Percentiles rank a stretch among this genome's conserved stretches.
Conservation (phyloP, 2,888 invertebrate species). For the Lepeophtheirus nordmannii region DNA sequence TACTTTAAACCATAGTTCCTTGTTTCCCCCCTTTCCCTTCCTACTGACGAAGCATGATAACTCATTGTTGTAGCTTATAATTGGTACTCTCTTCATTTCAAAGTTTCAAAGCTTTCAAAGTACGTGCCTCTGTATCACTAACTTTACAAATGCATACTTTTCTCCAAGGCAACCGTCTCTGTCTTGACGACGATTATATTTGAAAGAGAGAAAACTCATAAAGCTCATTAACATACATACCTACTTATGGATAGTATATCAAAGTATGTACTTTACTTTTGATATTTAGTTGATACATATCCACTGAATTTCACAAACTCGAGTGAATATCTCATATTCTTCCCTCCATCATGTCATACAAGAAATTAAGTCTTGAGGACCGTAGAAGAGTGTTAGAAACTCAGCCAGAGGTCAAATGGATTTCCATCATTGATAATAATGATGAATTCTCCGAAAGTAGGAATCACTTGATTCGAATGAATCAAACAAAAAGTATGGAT, state of each 20-base stretch:
- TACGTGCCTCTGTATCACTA: too few relatives aligned
- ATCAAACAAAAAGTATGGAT: conserved; percentile 16
- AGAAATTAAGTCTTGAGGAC: neutral
- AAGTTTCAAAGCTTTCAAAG: too few relatives aligned
- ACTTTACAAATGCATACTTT: neutral
- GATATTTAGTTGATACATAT: too few relatives aligned
- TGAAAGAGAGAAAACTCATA: neutral
- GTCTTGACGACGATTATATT: conserved; percentile 1
- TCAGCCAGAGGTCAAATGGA: conserved; percentile 18
- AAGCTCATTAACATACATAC: neutral
- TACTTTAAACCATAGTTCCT: too few relatives aligned
- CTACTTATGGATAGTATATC: neutral
- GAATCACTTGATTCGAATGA: conserved; percentile 2
- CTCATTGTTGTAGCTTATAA: too few relatives aligned
- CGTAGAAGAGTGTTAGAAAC: conserved; percentile 10
- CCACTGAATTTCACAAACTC: too few relatives aligned
- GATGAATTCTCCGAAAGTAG: conserved; percentile 5
- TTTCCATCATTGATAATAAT: conserved; percentile 15
- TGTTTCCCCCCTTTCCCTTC: too few relatives aligned
- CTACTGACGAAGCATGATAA: too few relatives aligned
- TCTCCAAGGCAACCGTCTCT: conserved; percentile 5
- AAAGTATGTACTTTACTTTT: neutral
- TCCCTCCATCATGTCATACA: too few relatives aligned
- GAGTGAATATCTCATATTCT: too few relatives aligned
- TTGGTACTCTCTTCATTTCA: too few relatives aligned